Evolutionary conservation across 2,888 invertebrate species (phyloP).

Genomic region (Brenthis daphne): DNA sequence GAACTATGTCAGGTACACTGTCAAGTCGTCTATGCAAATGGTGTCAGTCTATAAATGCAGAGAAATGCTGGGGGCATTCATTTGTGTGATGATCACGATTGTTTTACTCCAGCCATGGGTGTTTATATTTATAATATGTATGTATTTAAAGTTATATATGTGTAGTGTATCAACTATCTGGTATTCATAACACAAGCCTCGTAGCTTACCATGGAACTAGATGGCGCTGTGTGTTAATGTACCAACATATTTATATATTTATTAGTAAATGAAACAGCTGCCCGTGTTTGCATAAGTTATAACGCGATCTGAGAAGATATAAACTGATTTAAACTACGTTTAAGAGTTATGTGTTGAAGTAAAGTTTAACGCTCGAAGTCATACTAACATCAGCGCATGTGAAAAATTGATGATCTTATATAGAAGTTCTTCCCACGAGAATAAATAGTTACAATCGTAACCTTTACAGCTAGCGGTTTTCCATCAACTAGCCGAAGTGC

Average conservation of each 20-base stretch:
- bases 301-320: slow-evolving; percentile 13
- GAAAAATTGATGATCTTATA: slow-evolving; percentile 19
- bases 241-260: not conserved
- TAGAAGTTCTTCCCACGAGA: slow-evolving; percentile 14
- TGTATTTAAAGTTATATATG: too few species aligned
- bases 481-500: slow-evolving; percentile 8
- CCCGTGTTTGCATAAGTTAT: not conserved
- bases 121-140: too few species aligned
- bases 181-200: too few species aligned
- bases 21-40: not conserved
- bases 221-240: too few species aligned
- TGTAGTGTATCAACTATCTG: too few species aligned
- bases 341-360: slow-evolving; percentile 22
- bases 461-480: slow-evolving; percentile 11
- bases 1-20: not conserved
- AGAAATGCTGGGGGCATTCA: too few species aligned
- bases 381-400: slow-evolving; percentile 19
- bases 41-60: too few species aligned
- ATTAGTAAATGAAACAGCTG: slow-evolving; percentile 1
- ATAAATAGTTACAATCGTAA: slow-evolving; percentile 12
- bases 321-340: slow-evolving; percentile 28
- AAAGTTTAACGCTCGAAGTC: slow-evolving; percentile 23
- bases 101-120: too few species aligned
- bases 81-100: too few species aligned
- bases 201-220: too few species aligned